phyloP scores from a whole-genome alignment of 2,888 invertebrate species.

The Campopleginae sp. region DNA sequence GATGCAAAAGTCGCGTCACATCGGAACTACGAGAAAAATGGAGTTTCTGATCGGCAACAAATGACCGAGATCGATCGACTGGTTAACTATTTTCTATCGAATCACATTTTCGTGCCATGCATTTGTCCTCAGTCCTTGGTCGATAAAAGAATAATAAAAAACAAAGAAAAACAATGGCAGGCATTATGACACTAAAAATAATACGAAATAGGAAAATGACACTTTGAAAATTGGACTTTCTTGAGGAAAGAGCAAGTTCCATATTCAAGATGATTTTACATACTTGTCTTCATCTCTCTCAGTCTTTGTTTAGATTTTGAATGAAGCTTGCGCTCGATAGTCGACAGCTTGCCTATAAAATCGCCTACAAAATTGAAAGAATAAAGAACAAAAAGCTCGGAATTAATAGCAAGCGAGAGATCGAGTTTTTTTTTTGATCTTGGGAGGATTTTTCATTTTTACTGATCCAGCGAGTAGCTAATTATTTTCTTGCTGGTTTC shows the following conservation, averaged over 20 bases:
- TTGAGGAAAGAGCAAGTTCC: slow-evolving; percentile 66
- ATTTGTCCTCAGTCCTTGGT: slow-evolving; percentile 58
- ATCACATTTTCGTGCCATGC: slow-evolving; percentile 72
- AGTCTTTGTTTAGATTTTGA: slow-evolving; percentile 80
- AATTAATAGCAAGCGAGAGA: slow-evolving; percentile 16
- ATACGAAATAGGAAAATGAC: neutral
- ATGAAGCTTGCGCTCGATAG: slow-evolving; percentile 81
- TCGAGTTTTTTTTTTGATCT: slow-evolving; percentile 7
- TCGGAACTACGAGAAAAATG: no score
- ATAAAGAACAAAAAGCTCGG: slow-evolving; percentile 48
- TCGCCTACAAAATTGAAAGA: slow-evolving; percentile 80
- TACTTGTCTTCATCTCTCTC: slow-evolving; percentile 81
- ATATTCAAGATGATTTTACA: slow-evolving; percentile 76
- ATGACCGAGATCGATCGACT: slow-evolving; percentile 14
- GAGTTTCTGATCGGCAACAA: no score
- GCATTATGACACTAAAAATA: slow-evolving; percentile 39
- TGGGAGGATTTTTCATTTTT: neutral
- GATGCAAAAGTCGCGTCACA: neutral
- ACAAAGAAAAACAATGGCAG: slow-evolving; percentile 23
- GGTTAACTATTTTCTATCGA: slow-evolving; percentile 36
- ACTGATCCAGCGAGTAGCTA: neutral
- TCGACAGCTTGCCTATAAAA: slow-evolving; percentile 81
- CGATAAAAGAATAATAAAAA: slow-evolving; percentile 11
- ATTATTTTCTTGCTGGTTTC: neutral
- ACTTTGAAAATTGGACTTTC: slow-evolving; percentile 25